phyloP scores from a whole-genome alignment of 2,113 vertebrate genomes.

The Rallus limicola region DNA sequence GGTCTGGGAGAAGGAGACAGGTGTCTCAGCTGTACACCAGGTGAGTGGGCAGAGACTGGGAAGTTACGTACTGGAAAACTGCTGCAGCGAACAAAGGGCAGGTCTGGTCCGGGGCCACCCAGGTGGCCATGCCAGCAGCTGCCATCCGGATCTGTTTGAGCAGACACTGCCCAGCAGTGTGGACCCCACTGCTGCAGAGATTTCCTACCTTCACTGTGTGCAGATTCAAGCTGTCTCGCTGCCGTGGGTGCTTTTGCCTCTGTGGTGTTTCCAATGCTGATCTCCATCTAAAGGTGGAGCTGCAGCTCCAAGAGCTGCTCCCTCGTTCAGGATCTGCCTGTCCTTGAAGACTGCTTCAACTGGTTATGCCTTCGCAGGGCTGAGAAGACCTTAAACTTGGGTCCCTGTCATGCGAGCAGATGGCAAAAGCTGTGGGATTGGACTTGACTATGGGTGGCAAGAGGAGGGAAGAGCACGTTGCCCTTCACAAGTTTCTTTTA shows the following conservation, averaged over 20 bases:
- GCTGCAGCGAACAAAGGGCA: neutral
- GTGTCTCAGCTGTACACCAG: accelerated
- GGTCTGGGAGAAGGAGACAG: neutral
- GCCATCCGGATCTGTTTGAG: neutral
- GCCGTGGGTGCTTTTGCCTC: accelerated
- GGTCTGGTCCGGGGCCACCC: no score
- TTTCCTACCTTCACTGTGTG: accelerated
- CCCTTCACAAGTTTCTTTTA: neutral
- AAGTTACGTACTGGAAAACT: neutral
- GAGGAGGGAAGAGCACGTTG: neutral
- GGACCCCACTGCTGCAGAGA: accelerated
- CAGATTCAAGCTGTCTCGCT: neutral
- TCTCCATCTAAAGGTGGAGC: conserved; percentile 16
- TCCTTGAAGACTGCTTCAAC: neutral
- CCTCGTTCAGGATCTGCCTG: neutral
- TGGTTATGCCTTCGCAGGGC: neutral
- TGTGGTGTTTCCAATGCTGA: neutral
- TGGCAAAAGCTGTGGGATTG: neutral
- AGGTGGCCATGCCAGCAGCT: neutral
- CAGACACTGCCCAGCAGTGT: neutral
- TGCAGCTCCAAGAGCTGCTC: neutral
- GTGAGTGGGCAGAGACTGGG: neutral
- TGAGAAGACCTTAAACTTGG: neutral
- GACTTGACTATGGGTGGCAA: neutral
- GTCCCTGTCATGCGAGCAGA: neutral